Conservation (phyloP, 2,797 vertebrate species). For the Tokudaia muenninki region DNA sequence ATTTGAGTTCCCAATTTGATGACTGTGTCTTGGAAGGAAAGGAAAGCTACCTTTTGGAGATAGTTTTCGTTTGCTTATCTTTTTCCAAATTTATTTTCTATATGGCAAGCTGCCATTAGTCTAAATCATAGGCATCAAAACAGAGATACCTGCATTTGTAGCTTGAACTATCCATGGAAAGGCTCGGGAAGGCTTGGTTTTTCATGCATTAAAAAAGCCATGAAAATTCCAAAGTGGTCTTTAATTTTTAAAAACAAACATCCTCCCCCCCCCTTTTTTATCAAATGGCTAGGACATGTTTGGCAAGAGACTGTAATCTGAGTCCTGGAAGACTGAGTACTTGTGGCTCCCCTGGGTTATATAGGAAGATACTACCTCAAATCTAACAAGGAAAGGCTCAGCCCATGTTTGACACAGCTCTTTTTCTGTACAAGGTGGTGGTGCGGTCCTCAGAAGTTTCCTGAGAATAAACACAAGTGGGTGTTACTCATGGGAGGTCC, state of each 20-base stretch:
- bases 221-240: background rate
- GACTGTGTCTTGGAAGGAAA: conserved; percentile 41
- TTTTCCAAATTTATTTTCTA: conserved; percentile 64
- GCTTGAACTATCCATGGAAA: background rate
- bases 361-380: background rate
- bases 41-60: conserved; percentile 39
- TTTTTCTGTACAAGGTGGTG: background rate
- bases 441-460: background rate
- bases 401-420: background rate
- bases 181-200: background rate
- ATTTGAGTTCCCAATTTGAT: background rate
- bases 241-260: background rate
- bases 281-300: background rate
- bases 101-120: conserved; percentile 14
- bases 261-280: background rate
- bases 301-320: background rate
- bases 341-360: background rate
- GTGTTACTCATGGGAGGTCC: background rate
- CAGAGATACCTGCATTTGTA: background rate
- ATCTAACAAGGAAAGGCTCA: background rate
- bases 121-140: background rate
- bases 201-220: background rate
- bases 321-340: background rate
- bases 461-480: background rate
- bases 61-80: conserved; percentile 50